These are phyloP conservation scores for Urechis unicinctus DNA, from an alignment of 2,888 invertebrate species.

Conservation along the genomic window DNA sequence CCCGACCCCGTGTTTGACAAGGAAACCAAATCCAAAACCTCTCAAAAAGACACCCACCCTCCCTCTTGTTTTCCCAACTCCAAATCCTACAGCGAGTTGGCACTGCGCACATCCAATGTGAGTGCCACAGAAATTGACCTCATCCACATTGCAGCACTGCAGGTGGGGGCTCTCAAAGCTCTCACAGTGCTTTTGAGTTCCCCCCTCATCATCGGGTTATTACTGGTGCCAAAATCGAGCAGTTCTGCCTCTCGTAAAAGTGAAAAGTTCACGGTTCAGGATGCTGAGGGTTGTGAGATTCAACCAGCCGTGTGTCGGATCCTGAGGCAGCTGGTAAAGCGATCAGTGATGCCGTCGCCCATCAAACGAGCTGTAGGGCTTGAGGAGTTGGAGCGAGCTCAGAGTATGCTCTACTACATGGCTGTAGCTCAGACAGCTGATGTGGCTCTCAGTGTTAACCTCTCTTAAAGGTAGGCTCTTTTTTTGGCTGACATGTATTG, in stretches of 20 bases:
- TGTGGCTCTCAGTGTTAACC: conserved; percentile 23
- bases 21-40: neutral
- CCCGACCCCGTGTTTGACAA: neutral
- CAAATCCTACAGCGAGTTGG: no score
- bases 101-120: no score
- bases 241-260: conserved; percentile 19
- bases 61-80: no score
- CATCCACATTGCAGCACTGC: conserved; percentile 55
- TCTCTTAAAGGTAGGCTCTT: no score
- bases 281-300: conserved; percentile 25
- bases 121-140: conserved; percentile 53
- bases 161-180: conserved; percentile 58
- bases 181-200: conserved; percentile 55
- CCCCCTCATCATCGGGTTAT: conserved; percentile 32
- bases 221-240: conserved; percentile 53
- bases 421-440: conserved; percentile 29
- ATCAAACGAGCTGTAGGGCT: conserved; percentile 38
- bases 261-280: no score
- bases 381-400: conserved; percentile 45
- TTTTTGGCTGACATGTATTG: no score
- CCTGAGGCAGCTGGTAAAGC: conserved; percentile 41
- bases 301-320: conserved; percentile 29
- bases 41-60: no score
- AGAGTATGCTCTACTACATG: conserved; percentile 40
- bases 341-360: conserved; percentile 38